Evolutionary conservation across 2,797 vertebrate genomes (phyloP).

Genomic region (Coilia nasus): DNA sequence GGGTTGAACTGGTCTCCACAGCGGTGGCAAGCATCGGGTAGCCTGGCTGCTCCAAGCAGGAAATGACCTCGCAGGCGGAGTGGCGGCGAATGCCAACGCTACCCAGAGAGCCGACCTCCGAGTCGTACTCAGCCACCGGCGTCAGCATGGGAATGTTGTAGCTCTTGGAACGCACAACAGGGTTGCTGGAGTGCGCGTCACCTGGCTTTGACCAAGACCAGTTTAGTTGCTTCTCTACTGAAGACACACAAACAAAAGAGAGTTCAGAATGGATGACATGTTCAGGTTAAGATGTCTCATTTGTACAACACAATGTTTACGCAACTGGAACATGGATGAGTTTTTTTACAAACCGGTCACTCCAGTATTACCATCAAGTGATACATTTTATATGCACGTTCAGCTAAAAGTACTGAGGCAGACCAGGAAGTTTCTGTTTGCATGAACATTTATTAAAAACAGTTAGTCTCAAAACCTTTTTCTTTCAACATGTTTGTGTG

Average conservation of each 20-base stretch:
- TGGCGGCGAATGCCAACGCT: constrained; percentile 87
- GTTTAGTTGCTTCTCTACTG: constrained; percentile 85
- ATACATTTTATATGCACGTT: neutral
- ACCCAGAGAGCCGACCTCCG: constrained; percentile 77
- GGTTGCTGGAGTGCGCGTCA: constrained; percentile 86
- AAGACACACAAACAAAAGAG: constrained; percentile 12
- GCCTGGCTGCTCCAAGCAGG: constrained; percentile 86
- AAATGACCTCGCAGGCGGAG: constrained; percentile 93
- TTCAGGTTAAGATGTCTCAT: neutral
- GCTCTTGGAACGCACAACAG: constrained; percentile 94
- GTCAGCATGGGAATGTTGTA: constrained; percentile 97
- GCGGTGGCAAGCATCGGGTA: constrained; percentile 75
- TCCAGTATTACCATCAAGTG: no score
- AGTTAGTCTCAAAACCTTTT: neutral
- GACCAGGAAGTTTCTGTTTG: no score
- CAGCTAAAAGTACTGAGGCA: neutral
- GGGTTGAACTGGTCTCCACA: constrained; percentile 69
- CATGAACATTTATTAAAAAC: neutral
- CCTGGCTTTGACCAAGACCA: constrained; percentile 84
- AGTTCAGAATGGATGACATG: neutral
- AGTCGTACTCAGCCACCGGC: constrained; percentile 93
- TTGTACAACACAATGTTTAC: neutral
- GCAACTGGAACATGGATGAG: no score
- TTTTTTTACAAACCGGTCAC: no score
- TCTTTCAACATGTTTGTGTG: neutral